These are phyloP conservation scores for Esox niger DNA, from an alignment of 2,113 vertebrate species.

Conservation along the genomic window DNA sequence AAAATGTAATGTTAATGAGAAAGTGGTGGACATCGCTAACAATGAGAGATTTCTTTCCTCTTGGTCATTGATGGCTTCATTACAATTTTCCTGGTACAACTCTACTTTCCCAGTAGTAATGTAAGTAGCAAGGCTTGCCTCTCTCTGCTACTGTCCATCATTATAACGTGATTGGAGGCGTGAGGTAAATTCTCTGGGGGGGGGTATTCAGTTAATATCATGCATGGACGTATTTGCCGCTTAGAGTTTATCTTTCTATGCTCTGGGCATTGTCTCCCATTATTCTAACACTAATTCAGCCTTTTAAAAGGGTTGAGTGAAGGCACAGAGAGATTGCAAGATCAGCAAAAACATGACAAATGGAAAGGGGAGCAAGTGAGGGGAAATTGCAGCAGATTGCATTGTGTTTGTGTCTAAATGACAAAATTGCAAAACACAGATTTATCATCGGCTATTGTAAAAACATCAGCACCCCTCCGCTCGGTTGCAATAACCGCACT, in stretches of 20 bases:
- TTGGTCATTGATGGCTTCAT: conserved; percentile 32
- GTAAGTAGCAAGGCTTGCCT: background rate
- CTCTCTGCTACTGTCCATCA: conserved; percentile 4
- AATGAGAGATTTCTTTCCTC: background rate
- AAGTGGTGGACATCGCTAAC: background rate
- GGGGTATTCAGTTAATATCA: too few species aligned
- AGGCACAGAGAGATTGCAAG: conserved; percentile 26
- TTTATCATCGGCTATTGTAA: too few species aligned
- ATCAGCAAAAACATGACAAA: conserved; percentile 39
- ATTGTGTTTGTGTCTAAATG: too few species aligned
- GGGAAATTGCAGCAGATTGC: background rate
- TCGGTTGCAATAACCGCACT: too few species aligned
- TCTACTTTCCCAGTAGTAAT: conserved; percentile 3
- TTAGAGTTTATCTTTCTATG: conserved; percentile 7
- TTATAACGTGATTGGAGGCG: conserved; percentile 6
- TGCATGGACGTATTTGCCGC: background rate
- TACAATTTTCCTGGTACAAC: conserved; percentile 29
- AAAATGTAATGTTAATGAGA: background rate
- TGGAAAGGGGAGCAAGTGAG: conserved; percentile 19
- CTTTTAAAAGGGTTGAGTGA: conserved; percentile 35
- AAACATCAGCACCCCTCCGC: too few species aligned
- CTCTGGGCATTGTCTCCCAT: conserved; percentile 6
- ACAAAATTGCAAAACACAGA: too few species aligned
- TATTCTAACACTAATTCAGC: conserved; percentile 11
- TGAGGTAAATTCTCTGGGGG: background rate